Percentiles rank a stretch among this genome's conserved stretches.
phyloP scores from a whole-genome alignment of 2,888 invertebrate genomes.

The Pachliopta kotzebuea region DNA sequence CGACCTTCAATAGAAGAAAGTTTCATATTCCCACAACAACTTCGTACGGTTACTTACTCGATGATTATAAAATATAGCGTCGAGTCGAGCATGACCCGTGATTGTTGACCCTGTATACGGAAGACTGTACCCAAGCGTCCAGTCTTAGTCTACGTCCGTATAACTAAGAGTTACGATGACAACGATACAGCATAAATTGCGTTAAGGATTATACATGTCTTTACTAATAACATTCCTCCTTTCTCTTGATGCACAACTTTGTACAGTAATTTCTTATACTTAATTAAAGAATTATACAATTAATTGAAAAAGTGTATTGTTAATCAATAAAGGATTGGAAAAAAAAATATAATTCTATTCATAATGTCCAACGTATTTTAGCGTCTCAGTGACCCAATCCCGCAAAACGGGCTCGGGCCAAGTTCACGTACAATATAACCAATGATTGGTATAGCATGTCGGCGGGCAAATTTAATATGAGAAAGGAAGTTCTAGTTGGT shows the following conservation, averaged over 20 bases:
- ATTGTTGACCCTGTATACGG: constrained; percentile 69
- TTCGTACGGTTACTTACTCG: constrained; percentile 29
- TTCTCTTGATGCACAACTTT: constrained; percentile 14
- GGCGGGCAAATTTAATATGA: constrained; percentile 30
- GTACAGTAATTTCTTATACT: not conserved
- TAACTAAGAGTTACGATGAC: constrained; percentile 49
- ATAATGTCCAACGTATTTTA: constrained; percentile 32
- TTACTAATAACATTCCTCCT: constrained; percentile 21
- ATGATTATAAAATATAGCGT: constrained; percentile 29
- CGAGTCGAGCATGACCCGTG: constrained; percentile 54
- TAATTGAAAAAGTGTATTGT: no score
- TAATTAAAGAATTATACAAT: no score
- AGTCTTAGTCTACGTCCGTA: constrained; percentile 23
- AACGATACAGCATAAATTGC: constrained; percentile 36
- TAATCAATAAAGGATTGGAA: not conserved
- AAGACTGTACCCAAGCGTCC: constrained; percentile 44
- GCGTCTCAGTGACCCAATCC: constrained; percentile 58
- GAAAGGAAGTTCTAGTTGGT: constrained; percentile 15
- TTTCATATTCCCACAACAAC: constrained; percentile 26
- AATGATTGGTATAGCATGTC: constrained; percentile 34
- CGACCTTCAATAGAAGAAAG: constrained; percentile 26
- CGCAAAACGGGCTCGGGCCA: constrained; percentile 48
- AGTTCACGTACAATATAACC: constrained; percentile 54
- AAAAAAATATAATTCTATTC: constrained; percentile 30
- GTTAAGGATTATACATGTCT: constrained; percentile 27